Evolutionary conservation across 2,113 vertebrate species (phyloP).

Genomic region (Chaenocephalus aceratus): DNA sequence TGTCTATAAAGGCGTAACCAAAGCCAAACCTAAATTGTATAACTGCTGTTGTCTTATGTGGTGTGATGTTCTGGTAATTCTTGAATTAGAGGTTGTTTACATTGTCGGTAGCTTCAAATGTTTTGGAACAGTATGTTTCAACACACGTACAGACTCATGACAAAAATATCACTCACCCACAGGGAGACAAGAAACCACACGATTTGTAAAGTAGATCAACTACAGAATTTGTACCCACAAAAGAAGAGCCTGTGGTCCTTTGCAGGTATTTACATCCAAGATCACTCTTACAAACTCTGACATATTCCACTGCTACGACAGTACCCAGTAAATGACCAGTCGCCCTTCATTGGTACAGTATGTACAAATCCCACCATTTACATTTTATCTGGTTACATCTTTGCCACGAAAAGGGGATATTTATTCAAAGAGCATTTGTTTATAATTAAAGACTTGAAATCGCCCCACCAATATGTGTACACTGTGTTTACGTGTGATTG

Average conservation of each 20-base stretch:
- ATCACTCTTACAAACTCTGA: conserved; percentile 9
- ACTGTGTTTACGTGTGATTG: no score
- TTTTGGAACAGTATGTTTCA: conserved; percentile 44
- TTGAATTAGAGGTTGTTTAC: conserved; percentile 56
- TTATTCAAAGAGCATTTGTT: no score
- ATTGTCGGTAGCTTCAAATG: conserved; percentile 49
- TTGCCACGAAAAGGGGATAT: no score
- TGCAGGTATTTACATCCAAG: conserved; percentile 37
- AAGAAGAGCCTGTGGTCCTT: conserved; percentile 58
- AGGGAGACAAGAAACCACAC: conserved; percentile 37
- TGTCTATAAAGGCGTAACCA: conserved; percentile 18
- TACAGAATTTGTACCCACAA: conserved; percentile 66
- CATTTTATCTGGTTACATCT: no score
- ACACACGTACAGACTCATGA: conserved; percentile 29
- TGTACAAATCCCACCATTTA: not conserved
- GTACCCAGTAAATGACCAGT: not conserved
- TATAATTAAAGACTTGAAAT: no score
- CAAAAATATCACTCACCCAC: conserved; percentile 46
- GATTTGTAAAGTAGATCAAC: conserved; percentile 64
- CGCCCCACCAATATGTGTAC: no score
- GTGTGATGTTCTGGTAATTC: conserved; percentile 60
- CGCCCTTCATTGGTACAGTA: not conserved
- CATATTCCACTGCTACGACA: not conserved
- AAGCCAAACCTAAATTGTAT: conserved; percentile 45
- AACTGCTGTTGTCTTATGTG: conserved; percentile 58